Conservation (phyloP, 1,140 invertebrate species). For the Drosophila paulistorum region DNA sequence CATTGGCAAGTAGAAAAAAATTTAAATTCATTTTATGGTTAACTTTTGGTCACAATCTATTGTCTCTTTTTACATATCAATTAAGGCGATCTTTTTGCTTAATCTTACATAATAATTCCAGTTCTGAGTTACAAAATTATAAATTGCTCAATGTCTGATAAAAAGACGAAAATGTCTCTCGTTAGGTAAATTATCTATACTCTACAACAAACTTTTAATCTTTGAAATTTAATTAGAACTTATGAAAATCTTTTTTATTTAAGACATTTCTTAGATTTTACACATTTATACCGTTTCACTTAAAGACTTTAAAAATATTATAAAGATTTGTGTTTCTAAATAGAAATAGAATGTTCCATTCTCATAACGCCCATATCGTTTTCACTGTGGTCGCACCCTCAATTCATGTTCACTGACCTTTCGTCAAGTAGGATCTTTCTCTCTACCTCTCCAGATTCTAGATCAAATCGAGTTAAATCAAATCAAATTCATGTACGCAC, state of each 20-base stretch:
- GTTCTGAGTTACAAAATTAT: background rate
- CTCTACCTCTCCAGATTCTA: conserved; percentile 37
- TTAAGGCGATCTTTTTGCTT: background rate
- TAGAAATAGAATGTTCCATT: background rate
- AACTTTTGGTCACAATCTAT: background rate
- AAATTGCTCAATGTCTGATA: background rate
- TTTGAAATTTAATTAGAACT: too few relatives aligned
- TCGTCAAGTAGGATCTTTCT: conserved; percentile 49
- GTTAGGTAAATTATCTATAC: background rate
- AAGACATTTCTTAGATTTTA: background rate
- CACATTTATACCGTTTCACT: background rate
- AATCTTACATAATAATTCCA: background rate
- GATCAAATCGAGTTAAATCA: conserved; percentile 36
- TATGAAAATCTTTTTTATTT: too few relatives aligned
- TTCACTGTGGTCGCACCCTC: conserved; percentile 8
- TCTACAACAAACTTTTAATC: background rate
- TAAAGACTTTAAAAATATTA: background rate
- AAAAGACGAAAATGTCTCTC: background rate
- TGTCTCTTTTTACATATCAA: background rate
- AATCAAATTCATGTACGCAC: conserved; percentile 23
- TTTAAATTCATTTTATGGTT: background rate
- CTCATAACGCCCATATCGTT: background rate
- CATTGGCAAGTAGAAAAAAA: background rate
- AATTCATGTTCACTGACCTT: conserved; percentile 25
- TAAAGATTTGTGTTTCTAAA: background rate